These are phyloP conservation scores for Leucoma salicis DNA, from an alignment of 2,888 invertebrate species.

Conservation along the genomic window DNA sequence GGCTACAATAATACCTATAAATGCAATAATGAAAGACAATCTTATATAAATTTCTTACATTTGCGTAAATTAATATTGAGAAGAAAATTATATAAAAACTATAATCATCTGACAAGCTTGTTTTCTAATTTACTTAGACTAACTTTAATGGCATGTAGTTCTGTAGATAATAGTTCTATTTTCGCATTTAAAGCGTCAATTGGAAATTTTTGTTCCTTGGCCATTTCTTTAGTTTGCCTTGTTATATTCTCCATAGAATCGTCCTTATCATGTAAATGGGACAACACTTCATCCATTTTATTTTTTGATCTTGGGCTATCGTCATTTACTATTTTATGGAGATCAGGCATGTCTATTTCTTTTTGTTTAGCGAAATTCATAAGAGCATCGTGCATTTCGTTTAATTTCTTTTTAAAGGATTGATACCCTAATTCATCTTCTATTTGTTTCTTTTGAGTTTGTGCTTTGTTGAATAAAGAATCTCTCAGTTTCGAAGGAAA, in stretches of 20 bases:
- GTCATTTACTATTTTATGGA: conserved; percentile 14
- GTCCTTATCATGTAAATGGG: conserved; percentile 56
- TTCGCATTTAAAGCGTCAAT: conserved; percentile 59
- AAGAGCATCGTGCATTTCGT: conserved; percentile 64
- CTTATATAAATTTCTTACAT: no score
- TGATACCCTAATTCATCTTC: conserved; percentile 58
- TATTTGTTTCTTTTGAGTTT: conserved; percentile 58
- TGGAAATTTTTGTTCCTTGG: conserved; percentile 47
- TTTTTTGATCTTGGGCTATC: conserved; percentile 27
- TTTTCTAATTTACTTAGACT: conserved; percentile 60
- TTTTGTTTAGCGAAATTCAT: conserved; percentile 39
- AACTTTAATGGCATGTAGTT: conserved; percentile 59
- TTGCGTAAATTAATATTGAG: no score
- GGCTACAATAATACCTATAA: no score
- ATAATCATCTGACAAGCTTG: conserved; percentile 40
- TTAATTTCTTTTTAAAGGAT: conserved; percentile 53
- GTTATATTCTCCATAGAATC: conserved; percentile 52
- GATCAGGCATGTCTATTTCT: conserved; percentile 17
- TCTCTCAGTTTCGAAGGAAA: conserved; percentile 65
- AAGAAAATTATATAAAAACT: not conserved
- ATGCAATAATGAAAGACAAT: no score
- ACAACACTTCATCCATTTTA: conserved; percentile 54
- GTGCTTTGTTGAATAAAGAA: conserved; percentile 66
- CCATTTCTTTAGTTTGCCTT: conserved; percentile 46
- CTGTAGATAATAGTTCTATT: conserved; percentile 63